Conservation (phyloP, 2,797 vertebrate genomes). For the Astyanax mexicanus region DNA sequence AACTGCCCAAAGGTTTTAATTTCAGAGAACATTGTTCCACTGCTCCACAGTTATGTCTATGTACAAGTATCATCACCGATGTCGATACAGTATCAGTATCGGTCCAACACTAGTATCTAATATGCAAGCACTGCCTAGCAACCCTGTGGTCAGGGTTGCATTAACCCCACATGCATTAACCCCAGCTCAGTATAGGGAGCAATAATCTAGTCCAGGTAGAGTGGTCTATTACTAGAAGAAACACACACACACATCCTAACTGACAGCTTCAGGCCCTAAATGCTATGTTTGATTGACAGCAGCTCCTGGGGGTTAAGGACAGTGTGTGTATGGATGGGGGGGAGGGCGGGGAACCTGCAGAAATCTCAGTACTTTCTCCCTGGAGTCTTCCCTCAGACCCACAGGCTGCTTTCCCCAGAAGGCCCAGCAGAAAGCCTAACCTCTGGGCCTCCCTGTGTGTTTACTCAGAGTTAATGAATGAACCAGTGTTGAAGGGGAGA, state of each 20-base stretch:
- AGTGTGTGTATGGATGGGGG: slow-evolving; percentile 32
- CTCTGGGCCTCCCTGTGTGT: slow-evolving; percentile 65
- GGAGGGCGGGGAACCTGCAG: slow-evolving; percentile 18
- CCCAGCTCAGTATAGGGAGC: not conserved
- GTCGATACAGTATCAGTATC: too few species aligned
- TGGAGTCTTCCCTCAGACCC: slow-evolving; percentile 21
- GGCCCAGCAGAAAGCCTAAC: slow-evolving; percentile 45
- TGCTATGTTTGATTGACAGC: slow-evolving; percentile 45
- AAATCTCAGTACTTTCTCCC: slow-evolving; percentile 26
- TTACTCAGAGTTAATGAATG: slow-evolving; percentile 84
- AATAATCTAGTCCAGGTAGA: slow-evolving; percentile 24
- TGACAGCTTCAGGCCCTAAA: slow-evolving; percentile 3
- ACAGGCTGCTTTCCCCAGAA: slow-evolving; percentile 53
- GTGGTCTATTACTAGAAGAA: not conserved
- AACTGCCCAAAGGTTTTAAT: too few species aligned
- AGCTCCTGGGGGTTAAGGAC: slow-evolving; percentile 49
- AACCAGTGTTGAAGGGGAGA: slow-evolving; percentile 69
- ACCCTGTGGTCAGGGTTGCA: not conserved
- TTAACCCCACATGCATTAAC: not conserved
- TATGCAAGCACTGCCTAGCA: too few species aligned
- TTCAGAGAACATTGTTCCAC: too few species aligned
- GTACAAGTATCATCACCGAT: too few species aligned
- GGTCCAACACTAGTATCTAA: too few species aligned
- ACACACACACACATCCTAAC: not conserved
- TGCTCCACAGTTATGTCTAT: too few species aligned